A percentile compares a stretch with the other conserved stretches of the same genome.
phyloP scores from a whole-genome alignment of 1,140 invertebrate species.

The Theocolax elegans region DNA sequence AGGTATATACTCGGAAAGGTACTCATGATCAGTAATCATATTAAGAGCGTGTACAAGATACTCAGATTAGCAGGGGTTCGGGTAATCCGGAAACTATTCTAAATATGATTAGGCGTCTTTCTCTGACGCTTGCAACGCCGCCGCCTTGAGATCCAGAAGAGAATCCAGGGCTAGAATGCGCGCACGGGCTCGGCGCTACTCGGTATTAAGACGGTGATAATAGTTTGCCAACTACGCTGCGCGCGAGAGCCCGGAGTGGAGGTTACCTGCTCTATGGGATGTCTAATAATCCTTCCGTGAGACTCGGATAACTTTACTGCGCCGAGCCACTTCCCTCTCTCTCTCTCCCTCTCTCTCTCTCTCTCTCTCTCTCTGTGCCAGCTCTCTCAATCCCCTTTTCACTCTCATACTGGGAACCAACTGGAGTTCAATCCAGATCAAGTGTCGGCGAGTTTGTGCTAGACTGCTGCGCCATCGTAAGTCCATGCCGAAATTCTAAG shows the following conservation, averaged over 20 bases:
- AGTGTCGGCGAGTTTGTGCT: neutral
- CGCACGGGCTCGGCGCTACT: neutral
- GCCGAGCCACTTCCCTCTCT: neutral
- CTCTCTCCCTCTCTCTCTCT: neutral
- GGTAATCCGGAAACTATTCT: conserved; percentile 69
- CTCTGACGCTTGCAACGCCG: conserved; percentile 38
- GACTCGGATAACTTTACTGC: conserved; percentile 64
- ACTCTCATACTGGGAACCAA: neutral
- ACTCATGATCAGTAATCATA: conserved; percentile 69
- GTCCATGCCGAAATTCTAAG: conserved; percentile 15
- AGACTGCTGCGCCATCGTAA: neutral
- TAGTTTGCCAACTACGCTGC: conserved; percentile 67
- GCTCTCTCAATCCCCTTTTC: neutral
- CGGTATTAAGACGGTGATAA: conserved; percentile 64
- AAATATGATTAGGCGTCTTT: conserved; percentile 69
- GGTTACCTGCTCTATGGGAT: conserved; percentile 66
- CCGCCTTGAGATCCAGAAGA: neutral
- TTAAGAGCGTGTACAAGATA: conserved; percentile 67
- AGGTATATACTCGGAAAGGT: conserved; percentile 26
- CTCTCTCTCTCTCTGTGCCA: conserved; percentile 17
- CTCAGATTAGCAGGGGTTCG: conserved; percentile 65
- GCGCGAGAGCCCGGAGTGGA: conserved; percentile 48
- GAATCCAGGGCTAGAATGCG: conserved; percentile 15
- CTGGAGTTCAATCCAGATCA: conserved; percentile 39
- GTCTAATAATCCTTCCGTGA: conserved; percentile 67